Evolutionary conservation across 2,113 vertebrate genomes (phyloP).

Genomic region (Solea senegalensis): DNA sequence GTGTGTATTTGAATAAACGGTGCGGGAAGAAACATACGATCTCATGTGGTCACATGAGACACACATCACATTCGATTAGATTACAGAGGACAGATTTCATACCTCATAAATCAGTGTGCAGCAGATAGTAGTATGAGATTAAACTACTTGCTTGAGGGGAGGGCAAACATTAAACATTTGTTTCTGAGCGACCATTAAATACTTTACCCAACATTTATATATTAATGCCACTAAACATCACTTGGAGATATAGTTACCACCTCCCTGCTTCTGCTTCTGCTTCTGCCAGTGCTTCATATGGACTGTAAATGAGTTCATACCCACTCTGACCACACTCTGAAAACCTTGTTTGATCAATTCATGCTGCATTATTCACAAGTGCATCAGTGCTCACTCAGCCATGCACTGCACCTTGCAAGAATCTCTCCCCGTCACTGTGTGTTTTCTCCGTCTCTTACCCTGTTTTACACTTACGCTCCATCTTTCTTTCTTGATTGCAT

Average conservation of each 20-base stretch:
- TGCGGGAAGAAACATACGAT: too few species aligned
- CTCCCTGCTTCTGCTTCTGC: neutral
- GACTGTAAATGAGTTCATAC: constrained; percentile 21
- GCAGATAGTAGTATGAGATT: neutral
- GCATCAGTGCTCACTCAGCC: constrained; percentile 16
- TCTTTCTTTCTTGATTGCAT: too few species aligned
- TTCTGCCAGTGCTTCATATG: neutral
- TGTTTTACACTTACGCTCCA: too few species aligned
- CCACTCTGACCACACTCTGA: constrained; percentile 17
- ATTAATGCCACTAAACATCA: neutral
- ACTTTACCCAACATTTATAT: neutral
- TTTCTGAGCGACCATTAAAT: neutral
- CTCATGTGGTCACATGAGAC: too few species aligned
- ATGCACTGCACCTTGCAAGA: constrained; percentile 24
- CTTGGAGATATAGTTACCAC: neutral
- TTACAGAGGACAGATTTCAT: too few species aligned
- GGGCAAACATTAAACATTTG: neutral
- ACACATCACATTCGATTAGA: too few species aligned
- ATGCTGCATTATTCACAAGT: constrained; percentile 61
- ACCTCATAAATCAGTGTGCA: neutral
- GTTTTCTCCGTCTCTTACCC: neutral
- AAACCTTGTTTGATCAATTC: constrained; percentile 19
- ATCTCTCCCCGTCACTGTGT: neutral
- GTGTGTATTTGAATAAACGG: too few species aligned
- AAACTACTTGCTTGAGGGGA: neutral